Evolutionary conservation across 1,140 invertebrate species (phyloP), one percentile per base, ranked within the genome.

Genomic region (Vanessa atalanta): DNA sequence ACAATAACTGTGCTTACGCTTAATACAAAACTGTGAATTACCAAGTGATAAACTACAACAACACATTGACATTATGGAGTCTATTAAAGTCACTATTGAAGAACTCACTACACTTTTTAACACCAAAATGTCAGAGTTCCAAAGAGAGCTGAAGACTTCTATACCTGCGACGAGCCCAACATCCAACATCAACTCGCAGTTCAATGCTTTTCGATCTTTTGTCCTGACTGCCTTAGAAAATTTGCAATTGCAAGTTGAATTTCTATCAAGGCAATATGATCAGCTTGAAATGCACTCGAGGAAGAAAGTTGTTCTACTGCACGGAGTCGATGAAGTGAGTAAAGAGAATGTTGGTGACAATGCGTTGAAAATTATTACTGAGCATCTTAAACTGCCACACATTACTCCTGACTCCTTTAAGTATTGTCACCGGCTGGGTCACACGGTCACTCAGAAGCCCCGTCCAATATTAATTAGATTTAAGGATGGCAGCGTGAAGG

Each of bases 161-260:
- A 20, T 20, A 20, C 20, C 20, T 1, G 20, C 20, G 20, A 20
- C 20, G 20, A 20, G 20, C 20, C 20, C 65, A 13, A 67, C 65
- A 51, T 67, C 65, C 26, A 67, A 67, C 26, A 67, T 55, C 50
- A 67, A 51, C 26, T 53, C 47, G 2, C 48, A 67, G 43, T 67
- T 67, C 48, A 67, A 14, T 48, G 23, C 65, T 12, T 67, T 67
- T 16, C 65, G 65, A 6, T 26, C 16, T 2, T 67, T 67, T 67
- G 65, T 67, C 20, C 31, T 67, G 26, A 67, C 12, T 53, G 65
- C 65, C 43, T 12, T 67, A 47, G 65, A 67, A 67, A 67, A 67
- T 53, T 47, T 67, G 6, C 65, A 67, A 31, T 5, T 67, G 65
- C 65, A 67, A 67, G 48, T 67, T 15, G 65, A 53, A 37, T 47